Percentiles rank a stretch among this genome's conserved stretches.
Conservation (phyloP, 2,888 invertebrate species). For the Drosophila hamatofila region DNA sequence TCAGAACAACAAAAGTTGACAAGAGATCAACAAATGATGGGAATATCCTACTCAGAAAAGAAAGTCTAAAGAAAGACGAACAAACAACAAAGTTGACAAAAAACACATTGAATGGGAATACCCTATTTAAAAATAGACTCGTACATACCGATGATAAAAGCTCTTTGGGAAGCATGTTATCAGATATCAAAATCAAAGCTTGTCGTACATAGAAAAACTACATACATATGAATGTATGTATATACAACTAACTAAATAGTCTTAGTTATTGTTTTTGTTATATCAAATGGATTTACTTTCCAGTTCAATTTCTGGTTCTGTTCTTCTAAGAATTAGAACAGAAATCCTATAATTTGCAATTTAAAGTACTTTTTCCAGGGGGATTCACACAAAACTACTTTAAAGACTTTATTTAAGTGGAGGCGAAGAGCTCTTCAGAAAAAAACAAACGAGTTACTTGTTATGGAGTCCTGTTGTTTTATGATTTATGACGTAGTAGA, state of each 20-base stretch:
- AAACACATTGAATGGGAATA: conserved; percentile 1
- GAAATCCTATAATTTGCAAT: neutral
- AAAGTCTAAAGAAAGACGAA: neutral
- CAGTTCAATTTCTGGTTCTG: neutral
- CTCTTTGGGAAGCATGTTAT: neutral
- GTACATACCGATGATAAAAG: neutral
- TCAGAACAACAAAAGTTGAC: neutral
- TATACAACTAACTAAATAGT: neutral
- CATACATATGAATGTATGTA: no score
- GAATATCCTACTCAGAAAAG: neutral
- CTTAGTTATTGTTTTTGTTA: no score
- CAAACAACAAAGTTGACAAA: neutral
- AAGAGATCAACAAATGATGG: neutral
- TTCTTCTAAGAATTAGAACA: neutral
- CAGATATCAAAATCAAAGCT: neutral
- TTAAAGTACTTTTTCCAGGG: neutral
- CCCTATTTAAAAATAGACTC: neutral
- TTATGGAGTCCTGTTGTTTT: neutral
- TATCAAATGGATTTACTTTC: neutral
- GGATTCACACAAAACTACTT: neutral
- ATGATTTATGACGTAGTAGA: neutral
- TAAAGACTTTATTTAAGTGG: neutral
- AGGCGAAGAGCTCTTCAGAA: neutral
- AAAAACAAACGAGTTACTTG: neutral
- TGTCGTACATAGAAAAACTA: neutral